These are phyloP conservation scores for Athene cunicularia DNA, from an alignment of 2,113 vertebrate species.

Conservation along the genomic window DNA sequence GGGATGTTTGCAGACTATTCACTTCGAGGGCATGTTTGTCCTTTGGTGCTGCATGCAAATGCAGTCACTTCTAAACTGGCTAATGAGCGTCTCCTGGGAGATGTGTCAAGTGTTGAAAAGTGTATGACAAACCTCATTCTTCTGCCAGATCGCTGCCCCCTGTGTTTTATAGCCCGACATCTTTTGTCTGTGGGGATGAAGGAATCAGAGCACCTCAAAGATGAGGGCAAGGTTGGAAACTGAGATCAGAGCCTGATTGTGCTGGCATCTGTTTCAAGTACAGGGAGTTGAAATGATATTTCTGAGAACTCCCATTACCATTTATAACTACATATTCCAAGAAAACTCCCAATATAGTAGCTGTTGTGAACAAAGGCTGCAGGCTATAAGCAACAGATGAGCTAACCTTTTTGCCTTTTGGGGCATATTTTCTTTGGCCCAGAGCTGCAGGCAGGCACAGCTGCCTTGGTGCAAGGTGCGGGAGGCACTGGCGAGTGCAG, in stretches of 20 bases:
- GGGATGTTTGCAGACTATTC: background rate
- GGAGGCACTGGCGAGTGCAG: background rate
- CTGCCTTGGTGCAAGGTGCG: accelerated
- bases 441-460: background rate
- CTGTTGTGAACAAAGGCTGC: background rate
- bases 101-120: background rate
- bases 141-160: background rate
- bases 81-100: background rate
- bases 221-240: slow-evolving; percentile 3
- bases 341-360: slow-evolving; percentile 28
- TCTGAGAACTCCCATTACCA: background rate
- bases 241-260: background rate
- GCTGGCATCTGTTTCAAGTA: background rate
- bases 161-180: background rate
- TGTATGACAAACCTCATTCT: background rate
- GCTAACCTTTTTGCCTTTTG: background rate
- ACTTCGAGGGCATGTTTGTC: background rate
- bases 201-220: background rate
- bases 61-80: background rate
- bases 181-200: background rate
- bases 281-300: background rate
- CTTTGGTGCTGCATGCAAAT: background rate
- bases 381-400: background rate
- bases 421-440: background rate
- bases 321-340: slow-evolving; percentile 20